Percentiles rank a stretch among this genome's conserved stretches.
These are phyloP conservation scores for Drosophila subsilvestris DNA, from an alignment of 2,888 invertebrate species.

Conservation along the genomic window DNA sequence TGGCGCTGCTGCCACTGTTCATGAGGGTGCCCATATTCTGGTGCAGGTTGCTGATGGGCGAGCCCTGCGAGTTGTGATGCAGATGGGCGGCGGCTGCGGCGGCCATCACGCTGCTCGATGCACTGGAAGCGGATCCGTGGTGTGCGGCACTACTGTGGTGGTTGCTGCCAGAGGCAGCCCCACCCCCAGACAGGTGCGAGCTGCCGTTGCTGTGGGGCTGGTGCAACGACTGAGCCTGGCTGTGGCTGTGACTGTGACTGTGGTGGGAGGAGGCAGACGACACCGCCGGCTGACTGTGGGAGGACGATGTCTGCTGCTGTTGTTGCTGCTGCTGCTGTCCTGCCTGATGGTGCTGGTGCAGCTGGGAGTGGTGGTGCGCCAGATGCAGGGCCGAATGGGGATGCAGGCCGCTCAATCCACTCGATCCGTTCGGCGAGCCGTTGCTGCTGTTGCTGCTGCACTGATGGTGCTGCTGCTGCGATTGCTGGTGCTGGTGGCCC, in stretches of 20 bases:
- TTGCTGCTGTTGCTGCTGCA: conserved; percentile 71
- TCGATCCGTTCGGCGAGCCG: conserved; percentile 69
- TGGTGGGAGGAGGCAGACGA: conserved; percentile 56
- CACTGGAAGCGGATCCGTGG: conserved; percentile 69
- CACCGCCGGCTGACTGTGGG: conserved; percentile 55
- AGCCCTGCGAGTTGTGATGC: conserved; percentile 82
- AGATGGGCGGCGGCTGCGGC: conserved; percentile 81
- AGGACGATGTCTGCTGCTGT: conserved; percentile 51
- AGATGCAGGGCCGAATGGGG: conserved; percentile 64
- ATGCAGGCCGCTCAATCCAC: conserved; percentile 58
- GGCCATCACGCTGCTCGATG: conserved; percentile 78
- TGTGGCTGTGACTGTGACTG: conserved; percentile 10
- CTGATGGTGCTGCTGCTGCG: conserved; percentile 69
- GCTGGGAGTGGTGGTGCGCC: conserved; percentile 63
- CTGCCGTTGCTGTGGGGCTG: conserved; percentile 71
- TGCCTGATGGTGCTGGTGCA: conserved; percentile 62
- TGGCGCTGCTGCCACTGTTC: conserved; percentile 84
- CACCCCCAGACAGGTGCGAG: conserved; percentile 52
- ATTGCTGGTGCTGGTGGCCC: conserved; percentile 73
- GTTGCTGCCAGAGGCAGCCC: conserved; percentile 27
- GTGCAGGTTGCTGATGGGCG: conserved; percentile 84
- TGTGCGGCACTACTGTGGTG: conserved; percentile 67
- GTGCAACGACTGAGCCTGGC: conserved; percentile 51
- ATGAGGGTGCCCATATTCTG: conserved; percentile 84
- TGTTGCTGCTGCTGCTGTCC: conserved; percentile 51